A percentile compares a stretch with the other conserved stretches of the same genome.
Evolutionary conservation across 2,888 invertebrate genomes (phyloP).

Genomic region (Campopleginae sp.): DNA sequence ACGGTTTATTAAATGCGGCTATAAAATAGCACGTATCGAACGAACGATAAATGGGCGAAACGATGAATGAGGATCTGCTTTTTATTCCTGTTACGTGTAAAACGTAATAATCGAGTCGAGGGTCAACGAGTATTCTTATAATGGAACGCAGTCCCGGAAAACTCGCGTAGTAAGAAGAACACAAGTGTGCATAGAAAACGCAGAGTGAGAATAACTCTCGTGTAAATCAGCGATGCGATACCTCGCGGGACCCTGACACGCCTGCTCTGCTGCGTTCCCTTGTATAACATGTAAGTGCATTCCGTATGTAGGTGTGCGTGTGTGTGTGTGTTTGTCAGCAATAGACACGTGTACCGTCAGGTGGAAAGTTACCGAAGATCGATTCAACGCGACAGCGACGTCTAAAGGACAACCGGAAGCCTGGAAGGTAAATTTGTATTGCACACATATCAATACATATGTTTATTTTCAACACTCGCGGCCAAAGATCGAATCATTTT

Average conservation of each 20-base stretch:
- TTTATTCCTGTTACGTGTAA: conserved; percentile 33
- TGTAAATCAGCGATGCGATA: conserved; percentile 43
- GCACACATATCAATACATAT: conserved; percentile 3
- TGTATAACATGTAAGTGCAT: neutral
- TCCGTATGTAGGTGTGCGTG: neutral
- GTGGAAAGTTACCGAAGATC: conserved; percentile 63
- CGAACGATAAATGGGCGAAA: conserved; percentile 39
- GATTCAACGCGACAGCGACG: conserved; percentile 54
- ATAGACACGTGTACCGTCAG: conserved; percentile 25
- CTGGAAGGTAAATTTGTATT: conserved; percentile 30
- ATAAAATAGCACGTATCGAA: conserved; percentile 30
- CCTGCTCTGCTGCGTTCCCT: conserved; percentile 46
- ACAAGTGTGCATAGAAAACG: conserved; percentile 12
- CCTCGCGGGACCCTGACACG: conserved; percentile 57
- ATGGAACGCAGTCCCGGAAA: conserved; percentile 53
- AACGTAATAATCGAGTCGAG: conserved; percentile 54
- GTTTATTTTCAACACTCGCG: neutral
- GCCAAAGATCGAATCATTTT: conserved; percentile 1
- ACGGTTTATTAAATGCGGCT: conserved; percentile 1
- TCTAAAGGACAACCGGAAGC: conserved; percentile 62
- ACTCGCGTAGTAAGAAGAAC: conserved; percentile 40
- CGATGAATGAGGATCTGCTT: conserved; percentile 49
- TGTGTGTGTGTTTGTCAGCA: conserved; percentile 7
- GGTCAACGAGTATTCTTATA: conserved; percentile 55
- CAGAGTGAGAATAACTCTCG: conserved; percentile 37